A percentile compares a stretch with the other conserved stretches of the same genome.
These are phyloP conservation scores for Mythimna impura DNA, from an alignment of 2,888 invertebrate genomes.

Conservation along the genomic window DNA sequence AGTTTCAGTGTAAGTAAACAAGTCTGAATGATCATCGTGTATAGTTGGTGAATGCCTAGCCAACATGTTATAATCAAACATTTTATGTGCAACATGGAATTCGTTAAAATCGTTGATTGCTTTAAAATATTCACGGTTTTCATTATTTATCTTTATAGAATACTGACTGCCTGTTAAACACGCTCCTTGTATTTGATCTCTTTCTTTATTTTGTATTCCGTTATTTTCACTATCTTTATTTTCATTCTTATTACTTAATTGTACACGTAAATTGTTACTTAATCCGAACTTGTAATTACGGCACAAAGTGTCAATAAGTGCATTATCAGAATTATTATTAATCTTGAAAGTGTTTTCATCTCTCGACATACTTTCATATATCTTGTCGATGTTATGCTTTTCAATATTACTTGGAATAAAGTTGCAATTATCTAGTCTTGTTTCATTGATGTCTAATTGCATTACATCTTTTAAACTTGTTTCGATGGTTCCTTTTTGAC, in stretches of 20 bases:
- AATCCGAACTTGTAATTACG: slow-evolving; percentile 7
- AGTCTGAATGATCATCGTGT: slow-evolving; percentile 11
- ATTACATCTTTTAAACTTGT: slow-evolving; percentile 57
- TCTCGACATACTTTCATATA: not conserved
- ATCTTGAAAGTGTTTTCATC: slow-evolving; percentile 5
- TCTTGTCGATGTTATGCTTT: not conserved
- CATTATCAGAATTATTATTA: slow-evolving; percentile 2
- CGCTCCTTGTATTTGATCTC: not conserved
- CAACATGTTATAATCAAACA: slow-evolving; percentile 16
- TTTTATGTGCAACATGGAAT: slow-evolving; percentile 1
- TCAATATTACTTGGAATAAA: slow-evolving; percentile 1
- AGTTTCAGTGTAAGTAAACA: slow-evolving; percentile 4
- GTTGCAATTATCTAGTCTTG: slow-evolving; percentile 24
- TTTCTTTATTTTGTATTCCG: slow-evolving; percentile 2
- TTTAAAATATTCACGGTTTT: slow-evolving; percentile 10
- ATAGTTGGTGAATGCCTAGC: not conserved
- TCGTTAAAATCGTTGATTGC: slow-evolving; percentile 18
- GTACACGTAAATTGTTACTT: not conserved
- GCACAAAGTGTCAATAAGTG: not conserved
- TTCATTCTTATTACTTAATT: slow-evolving; percentile 1
- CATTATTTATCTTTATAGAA: slow-evolving; percentile 11
- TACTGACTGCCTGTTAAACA: slow-evolving; percentile 8
- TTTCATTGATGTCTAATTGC: slow-evolving; percentile 45
- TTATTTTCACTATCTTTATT: not conserved
- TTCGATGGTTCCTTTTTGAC: slow-evolving; percentile 54